Base-by-base conservation (phyloP, 2,888 invertebrate species). In the Coleophora deauratella region DNA sequence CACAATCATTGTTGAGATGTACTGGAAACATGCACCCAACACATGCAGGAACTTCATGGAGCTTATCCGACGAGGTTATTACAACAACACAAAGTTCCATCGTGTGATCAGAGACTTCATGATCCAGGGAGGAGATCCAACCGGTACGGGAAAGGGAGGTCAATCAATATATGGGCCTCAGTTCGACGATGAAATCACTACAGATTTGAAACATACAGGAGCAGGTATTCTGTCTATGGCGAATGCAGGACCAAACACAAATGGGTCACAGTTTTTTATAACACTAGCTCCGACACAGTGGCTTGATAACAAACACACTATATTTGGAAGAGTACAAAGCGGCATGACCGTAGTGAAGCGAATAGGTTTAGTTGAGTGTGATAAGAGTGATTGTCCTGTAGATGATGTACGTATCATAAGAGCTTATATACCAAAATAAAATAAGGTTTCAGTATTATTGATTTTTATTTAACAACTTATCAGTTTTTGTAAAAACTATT, bases 41-140 rank as follows among this genome's bases (percentile, higher is more conserved):
- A 98, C 99, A 0, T 99, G 99, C 57, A 88, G 96, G 62, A 99
- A 99, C 72, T 99, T 99, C 80, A 98, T 98, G 44, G 99, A 99
- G 75, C 84, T 99, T 21, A 88, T 94, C 0, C 87, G 97, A 44
- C 87, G 98, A 58, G 98, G 97, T 13, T 99, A 98, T 76, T 99
- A 98, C 72, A 97, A 98, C 75, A 95, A 94, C 50, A 95, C 97
- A 3, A 93, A 96, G 59, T 99, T 99, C 72, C 99, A 99, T 73
- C 88, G 99, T 57, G 93, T 99, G 33, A 98, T 99, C 47, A 86
- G 93, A 41, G 95, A 96, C 67, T 96, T 96, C 62, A 96, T 96
- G 95, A 93, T 96, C 53, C 96, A 96, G 87, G 95, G 94, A 10
- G 99, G 99, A 4, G 99, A 99, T 85, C 99, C 99, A 0, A 98